Evolutionary conservation across 2,113 vertebrate genomes (phyloP).

Genomic region (Danionella cerebrum): DNA sequence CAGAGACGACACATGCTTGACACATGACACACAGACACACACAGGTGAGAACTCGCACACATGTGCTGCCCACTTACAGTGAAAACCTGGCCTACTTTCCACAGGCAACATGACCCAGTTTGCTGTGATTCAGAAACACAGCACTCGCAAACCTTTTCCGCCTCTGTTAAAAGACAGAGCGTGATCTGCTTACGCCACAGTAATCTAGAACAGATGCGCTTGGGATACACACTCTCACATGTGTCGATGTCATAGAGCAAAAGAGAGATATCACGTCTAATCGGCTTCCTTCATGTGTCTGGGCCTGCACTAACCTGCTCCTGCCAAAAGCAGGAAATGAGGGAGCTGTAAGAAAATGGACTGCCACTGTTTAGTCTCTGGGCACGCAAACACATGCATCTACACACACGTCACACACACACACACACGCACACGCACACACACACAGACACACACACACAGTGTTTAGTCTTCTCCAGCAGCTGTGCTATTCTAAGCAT

Average conservation of each 20-base stretch:
- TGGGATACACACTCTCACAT: neutral
- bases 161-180: constrained; percentile 6
- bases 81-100: constrained; percentile 23
- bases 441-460: neutral
- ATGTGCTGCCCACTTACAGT: neutral
- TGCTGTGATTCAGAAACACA: neutral
- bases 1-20: constrained; percentile 4
- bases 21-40: constrained; percentile 15
- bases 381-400: neutral
- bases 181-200: neutral
- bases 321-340: constrained; percentile 36
- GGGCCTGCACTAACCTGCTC: constrained; percentile 30
- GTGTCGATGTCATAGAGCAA: neutral
- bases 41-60: constrained; percentile 20
- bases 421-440: neutral
- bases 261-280: constrained; percentile 6
- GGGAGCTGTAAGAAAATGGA: constrained; percentile 30
- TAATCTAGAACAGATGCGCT: constrained; percentile 20
- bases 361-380: constrained; percentile 33
- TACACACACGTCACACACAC: neutral
- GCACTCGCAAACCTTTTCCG: constrained; percentile 8
- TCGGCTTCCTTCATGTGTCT: constrained; percentile 19
- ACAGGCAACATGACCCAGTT: neutral
- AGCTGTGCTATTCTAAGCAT: constrained; percentile 33
- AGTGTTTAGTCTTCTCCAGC: constrained; percentile 31